Evolutionary conservation across 2,797 vertebrate genomes (phyloP).

Genomic region (Lepus townsendii): DNA sequence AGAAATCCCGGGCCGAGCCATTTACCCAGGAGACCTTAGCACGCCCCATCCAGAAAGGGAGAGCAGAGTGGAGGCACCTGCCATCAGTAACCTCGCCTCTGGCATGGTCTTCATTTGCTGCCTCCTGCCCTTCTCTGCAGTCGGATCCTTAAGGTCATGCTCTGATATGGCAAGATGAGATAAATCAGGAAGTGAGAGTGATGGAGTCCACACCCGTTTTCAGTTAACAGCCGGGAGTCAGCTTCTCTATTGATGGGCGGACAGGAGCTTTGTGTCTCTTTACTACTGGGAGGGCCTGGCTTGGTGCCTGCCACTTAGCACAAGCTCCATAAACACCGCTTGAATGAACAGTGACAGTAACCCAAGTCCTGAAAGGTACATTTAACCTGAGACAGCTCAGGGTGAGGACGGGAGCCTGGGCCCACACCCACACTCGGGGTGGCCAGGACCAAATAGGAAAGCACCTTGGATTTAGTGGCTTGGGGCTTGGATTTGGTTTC

Average conservation of each 20-base stretch:
- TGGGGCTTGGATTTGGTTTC: background rate
- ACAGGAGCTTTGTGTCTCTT: background rate
- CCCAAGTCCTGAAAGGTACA: no score
- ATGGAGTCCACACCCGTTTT: background rate
- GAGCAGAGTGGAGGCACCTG: no score
- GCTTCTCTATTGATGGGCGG: background rate
- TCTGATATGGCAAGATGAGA: background rate
- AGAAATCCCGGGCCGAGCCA: no score
- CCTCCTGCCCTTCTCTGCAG: background rate
- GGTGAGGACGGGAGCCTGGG: background rate
- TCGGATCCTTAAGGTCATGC: background rate
- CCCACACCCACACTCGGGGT: no score
- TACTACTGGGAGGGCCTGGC: background rate
- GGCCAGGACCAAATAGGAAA: background rate
- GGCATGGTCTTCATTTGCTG: background rate
- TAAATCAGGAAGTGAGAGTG: background rate
- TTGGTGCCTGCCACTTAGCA: background rate
- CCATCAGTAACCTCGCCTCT: background rate
- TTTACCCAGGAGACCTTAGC: background rate
- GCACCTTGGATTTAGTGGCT: background rate
- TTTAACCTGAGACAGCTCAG: background rate
- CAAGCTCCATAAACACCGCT: background rate
- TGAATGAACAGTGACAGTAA: background rate
- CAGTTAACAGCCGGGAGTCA: background rate
- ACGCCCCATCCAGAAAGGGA: background rate